Conservation (phyloP, 1,140 invertebrate species). For the Whitmania pigra region DNA sequence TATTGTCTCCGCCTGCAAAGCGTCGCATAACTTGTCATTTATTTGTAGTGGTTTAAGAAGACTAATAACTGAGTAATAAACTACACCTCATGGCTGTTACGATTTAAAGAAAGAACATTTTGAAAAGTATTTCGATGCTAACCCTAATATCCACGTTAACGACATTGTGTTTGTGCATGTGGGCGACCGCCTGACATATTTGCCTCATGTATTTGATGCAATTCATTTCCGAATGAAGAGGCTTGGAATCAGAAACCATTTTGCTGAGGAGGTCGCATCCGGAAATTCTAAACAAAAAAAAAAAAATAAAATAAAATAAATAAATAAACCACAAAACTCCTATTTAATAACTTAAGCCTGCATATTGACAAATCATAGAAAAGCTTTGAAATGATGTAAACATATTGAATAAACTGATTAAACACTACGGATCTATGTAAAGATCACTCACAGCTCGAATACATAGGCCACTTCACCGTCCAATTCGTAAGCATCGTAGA, state of each 20-base stretch:
- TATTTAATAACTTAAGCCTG: not conserved
- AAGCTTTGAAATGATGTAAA: too few species aligned
- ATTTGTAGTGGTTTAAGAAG: too few species aligned
- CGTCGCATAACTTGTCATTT: not conserved
- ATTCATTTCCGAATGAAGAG: constrained; percentile 83
- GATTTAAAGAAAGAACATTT: not conserved
- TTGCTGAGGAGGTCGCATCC: constrained; percentile 95
- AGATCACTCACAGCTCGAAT: constrained; percentile 16
- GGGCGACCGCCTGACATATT: constrained; percentile 87
- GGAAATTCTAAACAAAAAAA: constrained; percentile 58
- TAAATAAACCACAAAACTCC: not conserved
- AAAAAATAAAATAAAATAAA: not conserved
- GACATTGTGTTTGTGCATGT: constrained; percentile 98
- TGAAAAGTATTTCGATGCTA: constrained; percentile 12
- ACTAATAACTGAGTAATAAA: too few species aligned
- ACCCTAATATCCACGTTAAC: constrained; percentile 67
- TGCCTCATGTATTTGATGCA: constrained; percentile 97
- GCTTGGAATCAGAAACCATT: constrained; percentile 87
- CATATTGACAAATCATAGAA: not conserved
- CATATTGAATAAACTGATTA: too few species aligned
- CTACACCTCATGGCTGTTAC: too few species aligned
- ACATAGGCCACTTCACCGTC: constrained; percentile 71
- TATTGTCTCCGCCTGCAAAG: constrained; percentile 79
- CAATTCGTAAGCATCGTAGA: constrained; percentile 97
- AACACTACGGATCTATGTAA: not conserved